These are phyloP conservation scores for Polydesmus complanatus DNA, from an alignment of 2,888 invertebrate species.

Conservation along the genomic window DNA sequence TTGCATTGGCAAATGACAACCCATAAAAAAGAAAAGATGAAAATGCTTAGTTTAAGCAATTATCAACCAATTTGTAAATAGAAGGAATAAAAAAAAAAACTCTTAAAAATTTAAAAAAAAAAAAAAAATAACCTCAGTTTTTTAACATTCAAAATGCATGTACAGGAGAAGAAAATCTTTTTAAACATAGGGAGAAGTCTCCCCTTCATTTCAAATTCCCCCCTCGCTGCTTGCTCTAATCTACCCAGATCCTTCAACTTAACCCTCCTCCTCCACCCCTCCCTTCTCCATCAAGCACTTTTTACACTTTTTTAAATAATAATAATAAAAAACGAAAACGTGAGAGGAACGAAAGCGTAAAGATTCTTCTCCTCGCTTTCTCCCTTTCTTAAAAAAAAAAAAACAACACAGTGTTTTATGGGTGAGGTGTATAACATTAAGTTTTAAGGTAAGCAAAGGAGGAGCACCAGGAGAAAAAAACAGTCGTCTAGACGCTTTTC, in stretches of 20 bases:
- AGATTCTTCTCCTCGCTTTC: not conserved
- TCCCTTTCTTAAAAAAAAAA: no score
- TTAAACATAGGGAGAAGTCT: no score
- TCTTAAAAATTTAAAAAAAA: not conserved
- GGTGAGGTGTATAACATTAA: no score
- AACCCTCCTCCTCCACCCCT: not conserved
- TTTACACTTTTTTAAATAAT: no score
- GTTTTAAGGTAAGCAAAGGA: not conserved
- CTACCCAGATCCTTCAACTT: not conserved
- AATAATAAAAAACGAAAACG: not conserved
- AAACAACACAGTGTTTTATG: not conserved
- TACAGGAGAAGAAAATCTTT: no score
- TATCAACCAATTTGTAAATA: not conserved
- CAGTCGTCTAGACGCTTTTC: not conserved
- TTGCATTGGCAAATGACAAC: not conserved
- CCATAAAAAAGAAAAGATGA: not conserved
- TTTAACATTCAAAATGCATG: no score
- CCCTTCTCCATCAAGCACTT: no score
- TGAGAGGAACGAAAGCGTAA: not conserved
- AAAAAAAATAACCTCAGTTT: not conserved
- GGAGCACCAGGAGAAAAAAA: not conserved
- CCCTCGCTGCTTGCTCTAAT: not conserved
- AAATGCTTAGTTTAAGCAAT: not conserved
- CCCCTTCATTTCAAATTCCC: not conserved
- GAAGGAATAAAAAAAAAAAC: not conserved